A percentile compares a stretch with the other conserved stretches of the same genome.
Conservation (phyloP, 2,113 vertebrate genomes). For the Prietella phreatophila region DNA sequence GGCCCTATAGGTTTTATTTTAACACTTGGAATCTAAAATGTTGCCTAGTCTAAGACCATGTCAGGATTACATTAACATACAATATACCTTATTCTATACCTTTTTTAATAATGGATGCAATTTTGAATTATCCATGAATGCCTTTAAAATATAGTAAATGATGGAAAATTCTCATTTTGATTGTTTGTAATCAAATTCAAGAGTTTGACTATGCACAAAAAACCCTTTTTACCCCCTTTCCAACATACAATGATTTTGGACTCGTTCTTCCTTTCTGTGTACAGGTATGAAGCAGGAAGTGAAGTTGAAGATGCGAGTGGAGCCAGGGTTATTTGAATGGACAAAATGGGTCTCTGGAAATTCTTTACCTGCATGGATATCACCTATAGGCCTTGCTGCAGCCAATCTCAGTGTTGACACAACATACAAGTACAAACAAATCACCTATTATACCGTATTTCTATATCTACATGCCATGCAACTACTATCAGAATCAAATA, state of each 20-base stretch:
- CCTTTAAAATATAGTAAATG: background rate
- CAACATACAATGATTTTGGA: background rate
- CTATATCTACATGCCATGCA: background rate
- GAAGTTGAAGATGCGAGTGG: constrained; percentile 86
- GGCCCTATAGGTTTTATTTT: background rate
- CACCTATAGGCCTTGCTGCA: constrained; percentile 81
- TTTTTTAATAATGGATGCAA: background rate
- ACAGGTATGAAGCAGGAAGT: constrained; percentile 91
- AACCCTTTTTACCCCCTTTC: background rate
- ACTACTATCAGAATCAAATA: background rate
- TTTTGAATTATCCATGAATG: background rate
- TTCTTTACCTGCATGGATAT: constrained; percentile 87
- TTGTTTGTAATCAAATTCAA: background rate
- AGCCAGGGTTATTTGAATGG: constrained; percentile 96
- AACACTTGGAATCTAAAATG: background rate
- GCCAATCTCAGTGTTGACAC: constrained; percentile 91
- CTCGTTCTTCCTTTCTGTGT: background rate
- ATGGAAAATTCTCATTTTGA: background rate
- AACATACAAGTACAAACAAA: constrained; percentile 84
- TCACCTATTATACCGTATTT: background rate
- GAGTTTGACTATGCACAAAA: background rate
- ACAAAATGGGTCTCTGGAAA: constrained; percentile 96
- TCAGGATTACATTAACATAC: background rate
- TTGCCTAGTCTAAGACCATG: background rate
- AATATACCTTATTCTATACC: background rate